Conservation (phyloP, 2,797 vertebrate species). For the Leptatherina wallacei region DNA sequence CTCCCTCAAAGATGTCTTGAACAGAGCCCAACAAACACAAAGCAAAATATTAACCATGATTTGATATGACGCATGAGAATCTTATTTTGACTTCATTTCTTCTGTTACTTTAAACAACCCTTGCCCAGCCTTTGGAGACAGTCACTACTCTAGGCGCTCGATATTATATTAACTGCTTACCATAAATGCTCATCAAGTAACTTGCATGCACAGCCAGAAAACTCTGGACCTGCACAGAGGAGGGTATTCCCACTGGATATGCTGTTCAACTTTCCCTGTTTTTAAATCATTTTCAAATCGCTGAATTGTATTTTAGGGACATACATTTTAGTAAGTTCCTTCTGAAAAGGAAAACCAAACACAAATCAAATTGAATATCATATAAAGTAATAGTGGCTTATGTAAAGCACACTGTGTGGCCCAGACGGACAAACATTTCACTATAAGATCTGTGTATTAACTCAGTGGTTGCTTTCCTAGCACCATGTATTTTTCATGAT, state of each 20-base stretch:
- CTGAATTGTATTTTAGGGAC: constrained; percentile 28
- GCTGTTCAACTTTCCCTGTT: constrained; percentile 42
- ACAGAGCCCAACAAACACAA: constrained; percentile 62
- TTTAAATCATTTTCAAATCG: constrained; percentile 46
- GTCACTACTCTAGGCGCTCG: constrained; percentile 11
- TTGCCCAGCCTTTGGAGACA: constrained; percentile 32
- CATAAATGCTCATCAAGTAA: constrained; percentile 53
- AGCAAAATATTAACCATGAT: constrained; percentile 55
- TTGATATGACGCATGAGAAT: constrained; percentile 58
- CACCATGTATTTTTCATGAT: constrained; percentile 28
- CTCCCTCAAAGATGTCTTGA: constrained; percentile 65
- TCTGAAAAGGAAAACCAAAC: constrained; percentile 49
- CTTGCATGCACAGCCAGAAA: constrained; percentile 34
- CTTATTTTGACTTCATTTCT: constrained; percentile 58
- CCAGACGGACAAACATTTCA: constrained; percentile 25
- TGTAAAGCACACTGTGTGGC: constrained; percentile 38
- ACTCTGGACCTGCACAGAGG: constrained; percentile 23
- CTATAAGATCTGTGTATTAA: constrained; percentile 40
- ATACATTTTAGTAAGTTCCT: constrained; percentile 30
- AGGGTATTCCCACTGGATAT: constrained; percentile 12
- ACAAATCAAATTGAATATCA: constrained; percentile 54
- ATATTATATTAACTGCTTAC: constrained; percentile 45
- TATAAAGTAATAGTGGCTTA: constrained; percentile 37
- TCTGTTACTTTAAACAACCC: constrained; percentile 45
- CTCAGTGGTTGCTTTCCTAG: constrained; percentile 25